Evolutionary conservation across 2,113 vertebrate genomes (phyloP).

Genomic region (Forbesichthys agassizii): DNA sequence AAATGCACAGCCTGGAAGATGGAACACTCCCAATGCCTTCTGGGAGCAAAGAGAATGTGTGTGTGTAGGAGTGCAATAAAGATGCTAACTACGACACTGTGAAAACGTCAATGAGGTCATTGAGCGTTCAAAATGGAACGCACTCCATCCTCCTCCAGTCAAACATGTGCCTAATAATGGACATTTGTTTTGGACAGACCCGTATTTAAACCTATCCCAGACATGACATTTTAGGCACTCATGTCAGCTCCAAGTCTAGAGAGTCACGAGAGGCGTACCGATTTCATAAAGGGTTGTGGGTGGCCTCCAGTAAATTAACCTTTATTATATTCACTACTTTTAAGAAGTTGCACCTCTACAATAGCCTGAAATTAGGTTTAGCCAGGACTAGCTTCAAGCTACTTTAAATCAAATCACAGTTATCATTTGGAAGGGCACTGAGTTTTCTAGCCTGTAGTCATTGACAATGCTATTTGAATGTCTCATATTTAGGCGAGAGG

Average conservation of each 20-base stretch:
- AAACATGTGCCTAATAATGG: too few species aligned
- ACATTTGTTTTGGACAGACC: too few species aligned
- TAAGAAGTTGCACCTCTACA: conserved; percentile 40
- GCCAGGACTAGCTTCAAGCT: too few species aligned
- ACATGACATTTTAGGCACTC: background rate
- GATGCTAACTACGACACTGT: too few species aligned
- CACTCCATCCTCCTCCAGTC: too few species aligned
- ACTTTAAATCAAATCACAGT: conserved; percentile 30
- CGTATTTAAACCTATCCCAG: background rate
- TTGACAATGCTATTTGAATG: conserved; percentile 63
- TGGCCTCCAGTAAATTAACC: background rate
- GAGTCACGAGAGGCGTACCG: conserved; percentile 4
- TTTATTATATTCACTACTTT: conserved; percentile 21
- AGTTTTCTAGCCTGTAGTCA: conserved; percentile 59
- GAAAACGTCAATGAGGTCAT: too few species aligned
- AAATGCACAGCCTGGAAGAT: too few species aligned
- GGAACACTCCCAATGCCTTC: too few species aligned
- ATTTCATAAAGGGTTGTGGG: conserved; percentile 26
- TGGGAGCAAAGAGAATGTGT: too few species aligned
- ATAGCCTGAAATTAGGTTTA: conserved; percentile 17
- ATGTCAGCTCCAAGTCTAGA: background rate
- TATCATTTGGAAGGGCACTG: conserved; percentile 61
- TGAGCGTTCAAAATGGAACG: too few species aligned
- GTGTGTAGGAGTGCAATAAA: too few species aligned
- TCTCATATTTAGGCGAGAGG: conserved; percentile 55